Base-by-base conservation (phyloP, 2,113 vertebrate species). In the Odontesthes bonariensis region DNA sequence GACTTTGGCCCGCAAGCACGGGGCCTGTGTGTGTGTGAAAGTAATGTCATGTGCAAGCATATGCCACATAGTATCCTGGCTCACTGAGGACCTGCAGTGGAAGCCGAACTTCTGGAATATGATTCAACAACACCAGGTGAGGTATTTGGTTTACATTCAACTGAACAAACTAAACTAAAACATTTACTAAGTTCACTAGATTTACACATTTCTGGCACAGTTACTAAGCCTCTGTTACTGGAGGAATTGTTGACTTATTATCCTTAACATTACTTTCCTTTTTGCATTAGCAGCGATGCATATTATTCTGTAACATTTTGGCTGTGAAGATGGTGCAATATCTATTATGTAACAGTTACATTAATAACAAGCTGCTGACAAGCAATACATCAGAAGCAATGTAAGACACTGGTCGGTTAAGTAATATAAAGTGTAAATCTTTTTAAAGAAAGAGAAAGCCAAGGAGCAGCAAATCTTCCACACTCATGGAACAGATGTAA, bases 51-150 rank as follows among this genome's bases (percentile, higher is more conserved):
- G 10, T 32, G 6, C 3, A 57, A 69, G 61, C 38, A 73, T 0
- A 31, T 2, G n/a, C 0, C 14, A 32, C 1, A 17, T 4, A 10
- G 8, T 6, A 8, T 38, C 4, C 9, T 1, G 2, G 8, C 31
- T 52, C 55, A 65, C 22, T 38, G 5, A 19, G 20, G n/a, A 73
- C 20, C 14, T 63, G 58, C 3, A 53, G 44, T 8, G 59, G 7
- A 19, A 62, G 11, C 1, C 7, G 23, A 23, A 79, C 12, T 2
- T 32, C 38, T 53, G 40, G 61, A 52, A 65, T 77, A 14, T 3
- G 13, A 70, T 9, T 9, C 32, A 56, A n/a, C n/a, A 35, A 79
- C 1, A 64, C 20, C 5, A 85, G 79, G 79, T 86, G 17, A 87
- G 65, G 4, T 12, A 55, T 75, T 62, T 19, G 1, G 19, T 35